Evolutionary conservation across 2,797 vertebrate genomes (phyloP).

Genomic region (Potorous gilbertii): DNA sequence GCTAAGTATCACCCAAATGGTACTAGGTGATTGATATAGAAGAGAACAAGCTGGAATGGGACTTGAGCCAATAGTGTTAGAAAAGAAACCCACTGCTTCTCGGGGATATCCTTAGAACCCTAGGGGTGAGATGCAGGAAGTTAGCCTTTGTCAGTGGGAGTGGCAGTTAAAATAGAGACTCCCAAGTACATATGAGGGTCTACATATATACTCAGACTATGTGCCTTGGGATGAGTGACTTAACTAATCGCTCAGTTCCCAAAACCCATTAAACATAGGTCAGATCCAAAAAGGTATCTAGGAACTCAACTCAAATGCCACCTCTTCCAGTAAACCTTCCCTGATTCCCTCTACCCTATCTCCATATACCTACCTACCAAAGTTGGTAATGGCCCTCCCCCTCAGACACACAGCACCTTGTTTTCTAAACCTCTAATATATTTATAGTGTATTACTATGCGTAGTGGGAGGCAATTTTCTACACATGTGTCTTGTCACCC

Average conservation of each 20-base stretch:
- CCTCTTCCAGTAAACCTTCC: background rate
- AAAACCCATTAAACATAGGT: background rate
- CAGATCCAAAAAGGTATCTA: background rate
- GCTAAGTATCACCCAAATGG: background rate
- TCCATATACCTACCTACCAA: background rate
- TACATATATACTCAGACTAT: background rate
- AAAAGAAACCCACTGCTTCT: background rate
- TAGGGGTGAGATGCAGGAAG: background rate
- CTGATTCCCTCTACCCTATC: background rate
- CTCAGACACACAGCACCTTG: background rate
- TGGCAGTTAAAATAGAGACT: background rate
- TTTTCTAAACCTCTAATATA: background rate
- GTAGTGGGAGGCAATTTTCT: background rate
- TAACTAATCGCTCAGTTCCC: background rate
- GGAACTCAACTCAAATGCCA: background rate
- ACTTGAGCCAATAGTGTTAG: background rate
- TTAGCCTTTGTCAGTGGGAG: background rate
- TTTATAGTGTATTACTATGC: background rate
- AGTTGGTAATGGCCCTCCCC: background rate
- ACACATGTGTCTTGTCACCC: background rate
- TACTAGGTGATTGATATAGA: background rate
- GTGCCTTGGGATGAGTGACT: background rate
- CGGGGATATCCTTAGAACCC: background rate
- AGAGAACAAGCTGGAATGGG: background rate
- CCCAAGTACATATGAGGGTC: background rate